A percentile compares a stretch with the other conserved stretches of the same genome.
Conservation (phyloP, 2,888 invertebrate genomes). For the Thera britannica region DNA sequence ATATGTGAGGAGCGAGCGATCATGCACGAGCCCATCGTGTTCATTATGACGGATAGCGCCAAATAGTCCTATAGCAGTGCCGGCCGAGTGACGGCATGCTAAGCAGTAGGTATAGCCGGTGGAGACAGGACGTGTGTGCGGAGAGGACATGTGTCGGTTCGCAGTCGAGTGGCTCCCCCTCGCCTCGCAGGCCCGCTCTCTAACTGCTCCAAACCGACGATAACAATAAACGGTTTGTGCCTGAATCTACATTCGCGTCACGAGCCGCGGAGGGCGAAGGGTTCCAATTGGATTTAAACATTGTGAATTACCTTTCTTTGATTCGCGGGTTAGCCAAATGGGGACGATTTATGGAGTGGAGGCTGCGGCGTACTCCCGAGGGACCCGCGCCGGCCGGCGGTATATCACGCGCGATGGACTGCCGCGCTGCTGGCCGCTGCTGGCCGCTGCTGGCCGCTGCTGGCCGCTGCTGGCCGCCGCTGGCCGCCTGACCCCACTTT, state of each 20-base stretch:
- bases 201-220: conserved; percentile 43
- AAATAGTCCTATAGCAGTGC: too few species aligned
- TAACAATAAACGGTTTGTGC: conserved; percentile 56
- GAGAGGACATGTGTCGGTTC: conserved; percentile 30
- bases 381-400: conserved; percentile 29
- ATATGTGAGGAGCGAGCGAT: too few species aligned
- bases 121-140: not conserved
- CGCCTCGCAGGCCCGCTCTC: conserved; percentile 11
- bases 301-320: conserved; percentile 81
- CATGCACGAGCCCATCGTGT: too few species aligned
- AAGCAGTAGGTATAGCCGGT: too few species aligned
- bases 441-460: conserved; percentile 46
- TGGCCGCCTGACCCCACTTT: conserved; percentile 61
- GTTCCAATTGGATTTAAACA: conserved; percentile 80
- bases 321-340: conserved; percentile 80
- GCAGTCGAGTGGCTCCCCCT: conserved; percentile 36
- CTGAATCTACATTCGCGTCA: conserved; percentile 55
- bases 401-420: conserved; percentile 67
- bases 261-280: conserved; percentile 46
- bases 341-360: conserved; percentile 76
- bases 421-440: conserved; percentile 37
- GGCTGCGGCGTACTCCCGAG: conserved; percentile 23
- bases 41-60: too few species aligned
- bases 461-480: conserved; percentile 47
- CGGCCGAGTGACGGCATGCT: too few species aligned